These are phyloP conservation scores for Donacobius atricapilla DNA, from an alignment of 2,113 vertebrate species.

Conservation along the genomic window DNA sequence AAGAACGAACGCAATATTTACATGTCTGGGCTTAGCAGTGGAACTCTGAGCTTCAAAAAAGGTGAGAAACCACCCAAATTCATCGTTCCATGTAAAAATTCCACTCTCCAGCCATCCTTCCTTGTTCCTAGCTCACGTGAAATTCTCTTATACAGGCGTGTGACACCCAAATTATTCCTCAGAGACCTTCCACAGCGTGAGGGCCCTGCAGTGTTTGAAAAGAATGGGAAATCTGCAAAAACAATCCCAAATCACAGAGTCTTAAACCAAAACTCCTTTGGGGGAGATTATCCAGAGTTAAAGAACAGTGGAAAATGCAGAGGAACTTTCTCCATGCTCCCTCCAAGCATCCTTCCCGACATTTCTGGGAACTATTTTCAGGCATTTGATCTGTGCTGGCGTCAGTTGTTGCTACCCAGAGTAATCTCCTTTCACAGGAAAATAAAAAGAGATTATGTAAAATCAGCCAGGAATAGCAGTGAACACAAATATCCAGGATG, in stretches of 20 bases:
- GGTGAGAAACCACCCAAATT: not conserved
- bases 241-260: not conserved
- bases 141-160: not conserved
- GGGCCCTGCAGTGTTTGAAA: not conserved
- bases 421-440: not conserved
- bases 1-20: not conserved
- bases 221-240: not conserved
- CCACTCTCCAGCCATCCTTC: not conserved
- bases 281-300: not conserved
- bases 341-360: not conserved
- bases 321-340: not conserved
- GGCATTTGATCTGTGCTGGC: not conserved
- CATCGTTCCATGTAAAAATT: too few relatives aligned
- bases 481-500: not conserved
- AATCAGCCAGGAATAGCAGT: constrained; percentile 15
- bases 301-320: not conserved
- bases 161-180: not conserved
- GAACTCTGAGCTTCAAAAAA: not conserved
- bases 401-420: not conserved
- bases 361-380: not conserved
- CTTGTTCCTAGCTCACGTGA: not conserved
- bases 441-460: not conserved
- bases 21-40: not conserved
- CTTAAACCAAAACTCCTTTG: not conserved
- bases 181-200: not conserved